These are phyloP conservation scores for Clarias macrocephalus DNA, from an alignment of 2,113 vertebrate genomes.

Conservation along the genomic window DNA sequence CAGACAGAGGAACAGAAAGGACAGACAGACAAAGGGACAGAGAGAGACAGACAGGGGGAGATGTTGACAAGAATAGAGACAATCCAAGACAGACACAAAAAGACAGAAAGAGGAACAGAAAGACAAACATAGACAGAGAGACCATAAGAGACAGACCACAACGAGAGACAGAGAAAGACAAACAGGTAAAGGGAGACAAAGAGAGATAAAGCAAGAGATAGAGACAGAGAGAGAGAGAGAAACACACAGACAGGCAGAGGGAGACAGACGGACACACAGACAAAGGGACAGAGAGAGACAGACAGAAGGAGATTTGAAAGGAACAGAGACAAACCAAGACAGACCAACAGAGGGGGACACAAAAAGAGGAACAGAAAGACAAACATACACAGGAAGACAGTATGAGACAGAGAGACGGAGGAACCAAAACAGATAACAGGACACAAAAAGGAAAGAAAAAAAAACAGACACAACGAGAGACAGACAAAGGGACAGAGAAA, in stretches of 20 bases:
- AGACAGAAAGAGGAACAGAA: not conserved
- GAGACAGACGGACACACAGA: not conserved
- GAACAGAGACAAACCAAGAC: not conserved
- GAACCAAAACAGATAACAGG: not conserved
- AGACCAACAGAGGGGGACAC: not conserved
- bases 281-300: not conserved
- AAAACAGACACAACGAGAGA: not conserved
- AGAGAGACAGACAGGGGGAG: not conserved
- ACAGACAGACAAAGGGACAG: not conserved
- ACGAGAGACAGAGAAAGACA: not conserved
- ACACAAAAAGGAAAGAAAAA: not conserved
- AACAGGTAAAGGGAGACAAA: not conserved
- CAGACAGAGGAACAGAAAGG: not conserved
- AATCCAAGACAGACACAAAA: not conserved
- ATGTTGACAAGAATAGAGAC: not conserved
- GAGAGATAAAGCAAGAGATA: not conserved
- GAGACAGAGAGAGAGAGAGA: not conserved
- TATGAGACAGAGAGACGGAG: not conserved
- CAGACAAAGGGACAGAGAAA: not conserved
- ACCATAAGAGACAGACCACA: not conserved
- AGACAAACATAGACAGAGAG: not conserved
- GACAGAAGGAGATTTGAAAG: not conserved
- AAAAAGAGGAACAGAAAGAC: not conserved
- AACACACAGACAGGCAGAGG: not conserved
- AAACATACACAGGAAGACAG: not conserved